Base-by-base conservation (phyloP, 2,888 invertebrate species). In the Tachina fera region DNA sequence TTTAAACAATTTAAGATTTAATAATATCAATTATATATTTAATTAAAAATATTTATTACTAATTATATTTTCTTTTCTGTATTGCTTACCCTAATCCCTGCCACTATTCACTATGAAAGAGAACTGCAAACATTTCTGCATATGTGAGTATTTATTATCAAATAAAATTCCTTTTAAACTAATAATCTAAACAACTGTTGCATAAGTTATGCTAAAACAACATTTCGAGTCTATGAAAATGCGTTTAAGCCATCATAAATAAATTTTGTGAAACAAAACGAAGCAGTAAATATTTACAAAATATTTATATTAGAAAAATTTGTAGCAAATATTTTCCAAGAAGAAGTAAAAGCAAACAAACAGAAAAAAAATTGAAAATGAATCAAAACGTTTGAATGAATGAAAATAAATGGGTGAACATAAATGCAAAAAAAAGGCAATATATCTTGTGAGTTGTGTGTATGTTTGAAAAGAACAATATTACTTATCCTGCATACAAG, bases 201-300 rank as follows among this genome's bases (percentile, higher is more conserved):
- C 85, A 82, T 78, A 75, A 82, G 78, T 85, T 85, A 78, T 85
- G 74, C 74, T 74, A 49, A 85, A 82, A 85, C 75, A 82, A 82
- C 58, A 70, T 78, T 82, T 43, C 39, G 41, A 82, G 85, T 85
- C 82, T 78, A 71, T 82, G 75, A 82, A 85, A 85, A 75, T 85
- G 53, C 85, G 78, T 85, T 85, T 78, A 78, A 81, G 74, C 56
- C 74, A 58, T 78, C 74, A 85, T 82, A 82, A 82, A 85, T 82
- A 82, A n/a, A n/a, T n/a, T n/a, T 67, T 61, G 11, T 58, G 22
- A 71, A 43, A 41, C n/a, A 58, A 79, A 63, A 41, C 71, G 43
- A 65, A 65, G 16, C 39, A 56, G 56, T 43, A 60, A 49, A 68
- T 58, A n/a, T 58, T 43, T 58, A 19, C 19, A 63, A 63, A 67